Base-by-base conservation (phyloP, 2,113 vertebrate genomes). In the Hydrolagus affinis region DNA sequence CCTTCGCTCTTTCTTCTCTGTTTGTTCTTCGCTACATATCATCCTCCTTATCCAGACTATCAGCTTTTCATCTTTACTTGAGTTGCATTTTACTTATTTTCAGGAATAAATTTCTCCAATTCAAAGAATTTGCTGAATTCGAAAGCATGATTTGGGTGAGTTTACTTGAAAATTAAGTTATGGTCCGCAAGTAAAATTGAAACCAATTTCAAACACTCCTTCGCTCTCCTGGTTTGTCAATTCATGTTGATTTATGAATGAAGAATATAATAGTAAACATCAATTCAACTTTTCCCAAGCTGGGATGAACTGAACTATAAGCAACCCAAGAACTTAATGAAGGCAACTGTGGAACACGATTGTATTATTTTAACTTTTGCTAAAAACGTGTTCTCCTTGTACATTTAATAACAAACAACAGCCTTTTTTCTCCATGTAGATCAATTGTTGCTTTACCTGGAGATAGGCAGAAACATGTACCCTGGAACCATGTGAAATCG, bases 401-500 rank as follows among this genome's bases (percentile, higher is more conserved):
- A 83, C 23, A 60, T 77, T 77, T 9, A 0, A 59, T 77, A 59
- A 74, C 15, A 76, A 32, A 77, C 1, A 12, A 28, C 28, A 71
- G 44, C 44, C 44, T 71, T 25, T 28, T n/a, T 59, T 23, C 3
- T 25, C 25, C 64, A 64, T 30, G 30, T 83, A 62, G 60, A 83
- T 30, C 8, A 25, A 8, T 44, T 44, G 44, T 44, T 17, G 0
- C 60, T 68, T 80, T 62, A 28, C 2, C 7, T 11, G 19, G 32
- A 30, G 59, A 23, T 15, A 17, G 30, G 28, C 15, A n/a, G 78
- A 8, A 83, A 66, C 30, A 15, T 66, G 21, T 62, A 30, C 78
- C 23, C 62, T 83, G 78, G 4, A 62, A 83, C 66, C 3, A 4
- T 30, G 78, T 68, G 78, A 83, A 83, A 83, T 32, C 66, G 78